Conservation (phyloP, 2,888 invertebrate species). For the Ormyrus rosae region DNA sequence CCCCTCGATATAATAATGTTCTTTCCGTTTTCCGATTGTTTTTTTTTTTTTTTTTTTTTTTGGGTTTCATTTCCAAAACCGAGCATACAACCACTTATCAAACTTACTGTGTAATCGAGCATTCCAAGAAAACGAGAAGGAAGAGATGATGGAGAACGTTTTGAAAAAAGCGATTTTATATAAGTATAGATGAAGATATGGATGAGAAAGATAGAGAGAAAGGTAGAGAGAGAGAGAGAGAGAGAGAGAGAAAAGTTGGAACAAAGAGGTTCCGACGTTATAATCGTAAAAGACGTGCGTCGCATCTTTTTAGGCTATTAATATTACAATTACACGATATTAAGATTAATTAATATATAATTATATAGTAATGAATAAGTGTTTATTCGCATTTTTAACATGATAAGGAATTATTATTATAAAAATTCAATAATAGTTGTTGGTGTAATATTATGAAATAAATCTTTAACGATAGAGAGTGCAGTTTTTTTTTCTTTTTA, state of each 20-base stretch:
- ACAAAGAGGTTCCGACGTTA: conserved; percentile 46
- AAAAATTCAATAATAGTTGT: conserved; percentile 75
- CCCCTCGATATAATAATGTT: not conserved
- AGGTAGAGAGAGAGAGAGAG: conserved; percentile 29
- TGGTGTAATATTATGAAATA: conserved; percentile 76
- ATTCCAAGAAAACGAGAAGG: conserved; percentile 63
- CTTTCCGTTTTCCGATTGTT: not conserved
- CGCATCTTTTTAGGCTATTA: conserved; percentile 72
- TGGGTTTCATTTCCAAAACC: conserved; percentile 54
- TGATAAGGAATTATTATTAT: conserved; percentile 73
- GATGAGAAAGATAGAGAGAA: conserved; percentile 28
- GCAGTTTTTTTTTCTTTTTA: conserved; percentile 22
- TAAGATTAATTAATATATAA: conserved; percentile 72
- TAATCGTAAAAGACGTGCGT: conserved; percentile 63
- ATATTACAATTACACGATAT: conserved; percentile 71
- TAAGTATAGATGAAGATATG: conserved; percentile 36
- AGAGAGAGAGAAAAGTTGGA: conserved; percentile 32
- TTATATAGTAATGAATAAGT: conserved; percentile 72
- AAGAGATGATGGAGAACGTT: conserved; percentile 38
- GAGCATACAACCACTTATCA: conserved; percentile 58
- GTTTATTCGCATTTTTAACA: conserved; percentile 75
- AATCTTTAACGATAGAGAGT: conserved; percentile 72
- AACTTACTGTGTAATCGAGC: conserved; percentile 64
- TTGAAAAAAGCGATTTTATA: conserved; percentile 55
- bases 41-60: not conserved